Evolutionary conservation across 2,113 vertebrate genomes (phyloP).

Genomic region (Carassius gibelio): DNA sequence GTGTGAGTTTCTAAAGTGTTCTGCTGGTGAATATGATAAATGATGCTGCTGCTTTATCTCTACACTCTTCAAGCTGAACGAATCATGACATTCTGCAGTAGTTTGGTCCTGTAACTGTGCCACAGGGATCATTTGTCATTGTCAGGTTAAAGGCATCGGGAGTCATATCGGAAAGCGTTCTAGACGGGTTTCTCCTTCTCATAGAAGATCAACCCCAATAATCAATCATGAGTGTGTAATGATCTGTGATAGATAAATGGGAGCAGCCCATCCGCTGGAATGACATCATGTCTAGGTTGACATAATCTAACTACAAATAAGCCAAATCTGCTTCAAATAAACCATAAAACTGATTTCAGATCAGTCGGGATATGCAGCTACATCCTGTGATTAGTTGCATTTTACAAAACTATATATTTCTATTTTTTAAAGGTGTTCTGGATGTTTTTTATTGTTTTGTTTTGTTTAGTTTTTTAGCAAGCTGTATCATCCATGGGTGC

Average conservation of each 20-base stretch:
- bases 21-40: background rate
- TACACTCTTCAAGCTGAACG: background rate
- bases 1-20: background rate
- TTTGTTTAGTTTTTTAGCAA: background rate
- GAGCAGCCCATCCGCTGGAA: background rate
- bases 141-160: background rate
- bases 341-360: background rate
- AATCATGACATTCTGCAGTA: background rate
- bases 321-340: background rate
- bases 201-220: background rate
- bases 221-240: background rate
- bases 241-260: background rate
- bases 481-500: background rate
- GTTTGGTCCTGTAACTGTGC: background rate
- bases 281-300: background rate
- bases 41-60: background rate
- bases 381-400: background rate
- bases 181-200: no score
- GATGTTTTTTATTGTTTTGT: no score
- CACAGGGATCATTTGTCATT: background rate
- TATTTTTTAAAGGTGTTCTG: background rate
- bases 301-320: no score
- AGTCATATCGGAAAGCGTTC: background rate
- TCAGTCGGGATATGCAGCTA: background rate
- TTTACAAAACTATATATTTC: no score